Evolutionary conservation across 2,797 vertebrate species (phyloP).

Genomic region (Ctenosaura bakeri): DNA sequence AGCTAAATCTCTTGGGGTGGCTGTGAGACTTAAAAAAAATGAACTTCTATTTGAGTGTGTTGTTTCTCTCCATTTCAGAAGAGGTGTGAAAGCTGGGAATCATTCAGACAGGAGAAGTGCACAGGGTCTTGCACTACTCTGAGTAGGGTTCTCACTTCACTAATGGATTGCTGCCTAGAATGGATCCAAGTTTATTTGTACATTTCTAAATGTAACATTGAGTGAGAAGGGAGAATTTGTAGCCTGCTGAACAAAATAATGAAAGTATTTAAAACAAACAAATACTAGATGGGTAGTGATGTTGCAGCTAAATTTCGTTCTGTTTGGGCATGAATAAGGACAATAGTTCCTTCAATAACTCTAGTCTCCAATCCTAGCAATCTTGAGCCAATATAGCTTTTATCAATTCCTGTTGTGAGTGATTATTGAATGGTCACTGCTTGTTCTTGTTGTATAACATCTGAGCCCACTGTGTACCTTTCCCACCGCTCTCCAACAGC

Average conservation of each 20-base stretch:
- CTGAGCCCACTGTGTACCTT: background rate
- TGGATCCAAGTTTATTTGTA: background rate
- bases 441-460: background rate
- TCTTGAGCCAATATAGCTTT: background rate
- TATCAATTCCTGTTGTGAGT: background rate
- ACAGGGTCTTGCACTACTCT: background rate
- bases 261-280: constrained; percentile 3
- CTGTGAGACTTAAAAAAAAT: background rate
- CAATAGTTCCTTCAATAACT: background rate
- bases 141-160: background rate
- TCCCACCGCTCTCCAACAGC: background rate
- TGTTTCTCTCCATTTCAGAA: background rate
- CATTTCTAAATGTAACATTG: background rate
- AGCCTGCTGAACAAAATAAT: background rate
- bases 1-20: background rate
- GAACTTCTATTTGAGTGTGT: background rate
- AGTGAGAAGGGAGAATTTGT: background rate
- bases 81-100: background rate
- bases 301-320: background rate
- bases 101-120: background rate
- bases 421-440: background rate
- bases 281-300: background rate
- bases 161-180: too few species aligned
- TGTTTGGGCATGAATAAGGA: background rate
- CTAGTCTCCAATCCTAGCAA: background rate